Base-by-base conservation (phyloP, 1,140 invertebrate genomes). In the Zaprionus davidi region DNA sequence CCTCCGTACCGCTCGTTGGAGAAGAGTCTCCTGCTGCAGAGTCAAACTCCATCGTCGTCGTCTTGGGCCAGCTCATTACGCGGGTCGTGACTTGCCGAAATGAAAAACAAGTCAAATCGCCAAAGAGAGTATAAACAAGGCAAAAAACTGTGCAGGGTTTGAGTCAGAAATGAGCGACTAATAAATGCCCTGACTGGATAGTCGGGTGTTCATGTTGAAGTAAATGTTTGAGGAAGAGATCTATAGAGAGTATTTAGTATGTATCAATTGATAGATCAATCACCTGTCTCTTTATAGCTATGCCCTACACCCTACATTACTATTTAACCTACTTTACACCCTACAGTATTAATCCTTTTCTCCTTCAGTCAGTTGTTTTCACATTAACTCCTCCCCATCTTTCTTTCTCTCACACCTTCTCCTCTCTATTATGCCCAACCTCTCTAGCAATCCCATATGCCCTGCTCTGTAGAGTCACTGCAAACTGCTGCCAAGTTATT, bases 1-100 rank as follows among this genome's bases (percentile, higher is more conserved):
- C 75, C 64, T 60, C 73, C 34, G 62, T 62, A 57, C 69, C 63
- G 57, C 69, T 59, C 70, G 36, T 26, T 72, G 70, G 55, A 57
- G 55, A 24, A 41, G 38, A 56, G 58, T 56, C 68, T 69, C 26
- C 34, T 46, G 41, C 41, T 46, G 46, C 38, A 53, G 53, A 36
- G 46, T 41, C 51, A 7, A 26, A 22, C 60, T 34, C 7, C 59
- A 17, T 38, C 67, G 38, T 41, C 49, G 20, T 49, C 46, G 46
- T 49, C 44, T 49, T 55, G 57, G 67, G 63, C 60, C 64, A 63
- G 85, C 85, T 90, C 85, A 90, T 90, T 90, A 90, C 85, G 86
- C 79, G 85, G 85, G 85, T 90, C 85, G 85, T 90, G 85, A 90
- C 85, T 90, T 82, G 85, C 85, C 85, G 82, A 90, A 90, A 90